These are phyloP conservation scores for Vanessa cardui DNA, from an alignment of 2,888 invertebrate species.

Conservation along the genomic window DNA sequence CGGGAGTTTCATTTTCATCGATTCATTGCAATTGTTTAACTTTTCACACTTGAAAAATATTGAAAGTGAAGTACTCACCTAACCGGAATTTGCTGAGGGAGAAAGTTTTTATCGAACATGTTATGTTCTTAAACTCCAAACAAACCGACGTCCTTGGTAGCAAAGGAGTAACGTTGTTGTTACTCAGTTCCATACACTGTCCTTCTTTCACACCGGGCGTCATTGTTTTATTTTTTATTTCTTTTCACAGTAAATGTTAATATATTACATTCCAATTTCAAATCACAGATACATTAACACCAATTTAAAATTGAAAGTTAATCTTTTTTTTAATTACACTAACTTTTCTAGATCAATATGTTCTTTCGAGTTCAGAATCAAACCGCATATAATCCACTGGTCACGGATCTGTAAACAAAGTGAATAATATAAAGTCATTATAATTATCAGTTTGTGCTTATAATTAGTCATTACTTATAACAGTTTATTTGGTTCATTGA, in stretches of 20 bases:
- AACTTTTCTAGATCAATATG: constrained; percentile 11
- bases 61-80: constrained; percentile 73
- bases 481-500: constrained; percentile 17
- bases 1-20: too few relatives aligned
- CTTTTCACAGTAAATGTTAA: neutral
- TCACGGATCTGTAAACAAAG: constrained; percentile 33
- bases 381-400: constrained; percentile 5
- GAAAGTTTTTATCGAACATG: constrained; percentile 84
- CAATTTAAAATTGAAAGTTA: neutral
- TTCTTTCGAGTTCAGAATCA: neutral
- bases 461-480: constrained; percentile 18
- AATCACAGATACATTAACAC: neutral
- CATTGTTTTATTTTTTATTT: constrained; percentile 46
- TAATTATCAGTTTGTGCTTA: constrained; percentile 4
- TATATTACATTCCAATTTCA: too few relatives aligned
- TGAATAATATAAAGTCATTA: constrained; percentile 16
- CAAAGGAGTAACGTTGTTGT: constrained; percentile 74
- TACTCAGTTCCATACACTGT: constrained; percentile 54
- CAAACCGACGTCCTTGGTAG: constrained; percentile 84
- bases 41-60: too few relatives aligned
- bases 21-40: too few relatives aligned
- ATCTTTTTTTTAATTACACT: neutral
- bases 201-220: constrained; percentile 59
- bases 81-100: constrained; percentile 79
- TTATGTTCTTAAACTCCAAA: constrained; percentile 86